Conservation (phyloP, 2,888 invertebrate species). For the Auanema sp. region DNA sequence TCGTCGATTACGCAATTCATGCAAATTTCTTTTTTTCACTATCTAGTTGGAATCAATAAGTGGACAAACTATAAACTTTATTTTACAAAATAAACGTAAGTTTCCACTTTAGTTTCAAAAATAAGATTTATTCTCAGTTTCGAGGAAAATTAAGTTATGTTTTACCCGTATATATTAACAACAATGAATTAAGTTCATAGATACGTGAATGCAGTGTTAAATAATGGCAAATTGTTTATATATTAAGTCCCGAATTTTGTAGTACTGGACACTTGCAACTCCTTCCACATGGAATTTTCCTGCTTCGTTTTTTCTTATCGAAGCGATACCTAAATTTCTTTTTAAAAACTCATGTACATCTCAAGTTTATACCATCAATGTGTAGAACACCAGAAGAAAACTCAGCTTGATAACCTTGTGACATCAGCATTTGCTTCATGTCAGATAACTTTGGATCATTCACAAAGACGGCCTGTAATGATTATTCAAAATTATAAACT, state of each 20-base stretch:
- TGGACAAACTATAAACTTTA: too few relatives aligned
- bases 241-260: slow-evolving; percentile 81
- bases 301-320: slow-evolving; percentile 85
- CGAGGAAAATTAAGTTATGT: too few relatives aligned
- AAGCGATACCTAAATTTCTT: slow-evolving; percentile 74
- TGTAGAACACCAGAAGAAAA: slow-evolving; percentile 88
- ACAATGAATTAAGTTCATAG: slow-evolving; percentile 6
- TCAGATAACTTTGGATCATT: slow-evolving; percentile 91
- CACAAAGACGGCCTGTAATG: slow-evolving; percentile 78
- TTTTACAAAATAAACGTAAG: too few relatives aligned
- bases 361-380: slow-evolving; percentile 72
- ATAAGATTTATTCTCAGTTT: too few relatives aligned
- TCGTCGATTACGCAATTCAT: too few relatives aligned
- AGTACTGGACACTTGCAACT: slow-evolving; percentile 89
- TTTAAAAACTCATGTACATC: neutral
- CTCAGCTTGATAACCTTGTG: slow-evolving; percentile 70
- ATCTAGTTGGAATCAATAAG: too few relatives aligned
- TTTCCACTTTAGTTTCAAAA: too few relatives aligned
- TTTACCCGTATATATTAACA: neutral
- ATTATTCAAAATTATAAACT: slow-evolving; percentile 17
- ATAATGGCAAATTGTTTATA: slow-evolving; percentile 97
- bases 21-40: too few relatives aligned
- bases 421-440: slow-evolving; percentile 74
- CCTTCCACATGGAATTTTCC: slow-evolving; percentile 92
- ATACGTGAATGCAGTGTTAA: too few relatives aligned